Evolutionary conservation across 2,797 vertebrate species (phyloP).

Genomic region (Enteromius anoplus): DNA sequence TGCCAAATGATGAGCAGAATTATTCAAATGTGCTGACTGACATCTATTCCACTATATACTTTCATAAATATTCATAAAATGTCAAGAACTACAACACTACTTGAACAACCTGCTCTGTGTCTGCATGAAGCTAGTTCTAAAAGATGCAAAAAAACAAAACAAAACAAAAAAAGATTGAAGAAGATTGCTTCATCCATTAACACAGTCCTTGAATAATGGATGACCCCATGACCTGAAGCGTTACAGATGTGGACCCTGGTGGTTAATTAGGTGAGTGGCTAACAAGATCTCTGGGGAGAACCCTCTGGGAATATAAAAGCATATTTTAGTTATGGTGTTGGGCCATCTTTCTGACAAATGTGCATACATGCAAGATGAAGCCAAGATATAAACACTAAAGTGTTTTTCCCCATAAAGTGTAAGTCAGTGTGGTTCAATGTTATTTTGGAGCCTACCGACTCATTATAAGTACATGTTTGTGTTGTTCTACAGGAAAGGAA

Average conservation of each 20-base stretch:
- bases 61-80: conserved; percentile 30
- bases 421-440: background rate
- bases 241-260: conserved; percentile 35
- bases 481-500: background rate
- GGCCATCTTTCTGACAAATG: background rate
- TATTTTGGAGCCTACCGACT: background rate
- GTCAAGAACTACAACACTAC: conserved; percentile 6
- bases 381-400: background rate
- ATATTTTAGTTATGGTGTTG: conserved; percentile 3
- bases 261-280: conserved; percentile 39
- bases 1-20: conserved; percentile 13
- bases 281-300: conserved; percentile 40
- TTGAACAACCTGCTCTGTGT: background rate
- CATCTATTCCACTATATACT: conserved; percentile 5
- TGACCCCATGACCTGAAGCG: conserved; percentile 38
- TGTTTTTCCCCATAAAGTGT: background rate
- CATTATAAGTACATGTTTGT: background rate
- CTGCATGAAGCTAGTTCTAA: conserved; percentile 16
- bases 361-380: background rate
- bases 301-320: conserved; percentile 10
- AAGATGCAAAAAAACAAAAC: background rate
- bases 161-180: background rate
- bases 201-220: conserved; percentile 19
- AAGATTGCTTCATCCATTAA: conserved; percentile 30
- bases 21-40: conserved; percentile 28